phyloP scores from a whole-genome alignment of 2,797 vertebrate species.

The Scolopax rusticola region DNA sequence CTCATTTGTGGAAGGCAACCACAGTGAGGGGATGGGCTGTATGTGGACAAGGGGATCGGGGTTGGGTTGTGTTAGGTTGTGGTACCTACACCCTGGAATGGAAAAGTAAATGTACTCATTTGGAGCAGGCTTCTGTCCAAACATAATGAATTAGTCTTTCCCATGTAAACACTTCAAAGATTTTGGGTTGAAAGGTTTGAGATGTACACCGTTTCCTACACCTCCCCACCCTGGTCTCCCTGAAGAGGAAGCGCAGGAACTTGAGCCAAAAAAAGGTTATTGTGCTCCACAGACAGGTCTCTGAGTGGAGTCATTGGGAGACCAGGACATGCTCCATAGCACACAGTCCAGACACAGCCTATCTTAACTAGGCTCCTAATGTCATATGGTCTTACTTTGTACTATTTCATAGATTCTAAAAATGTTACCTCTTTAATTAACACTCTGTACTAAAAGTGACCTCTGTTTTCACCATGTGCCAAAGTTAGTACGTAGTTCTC shows the following conservation, averaged over 20 bases:
- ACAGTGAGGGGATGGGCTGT: not conserved
- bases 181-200: not conserved
- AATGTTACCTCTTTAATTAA: slow-evolving; percentile 42
- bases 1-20: not conserved
- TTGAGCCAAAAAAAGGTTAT: not conserved
- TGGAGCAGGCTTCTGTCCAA: not conserved
- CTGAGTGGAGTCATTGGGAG: not conserved
- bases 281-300: not conserved
- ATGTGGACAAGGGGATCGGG: accelerated
- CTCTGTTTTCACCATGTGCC: not conserved
- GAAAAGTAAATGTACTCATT: not conserved
- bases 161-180: not conserved
- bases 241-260: not conserved
- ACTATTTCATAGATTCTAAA: not conserved
- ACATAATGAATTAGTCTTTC: not conserved
- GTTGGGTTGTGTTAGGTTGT: not conserved
- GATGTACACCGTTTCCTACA: not conserved
- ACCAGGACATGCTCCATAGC: not conserved
- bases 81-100: not conserved
- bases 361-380: not conserved
- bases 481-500: not conserved
- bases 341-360: not conserved
- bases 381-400: not conserved
- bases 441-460: not conserved
- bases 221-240: not conserved